Base-by-base conservation (phyloP, 2,888 invertebrate genomes). In the Erebia aethiops region DNA sequence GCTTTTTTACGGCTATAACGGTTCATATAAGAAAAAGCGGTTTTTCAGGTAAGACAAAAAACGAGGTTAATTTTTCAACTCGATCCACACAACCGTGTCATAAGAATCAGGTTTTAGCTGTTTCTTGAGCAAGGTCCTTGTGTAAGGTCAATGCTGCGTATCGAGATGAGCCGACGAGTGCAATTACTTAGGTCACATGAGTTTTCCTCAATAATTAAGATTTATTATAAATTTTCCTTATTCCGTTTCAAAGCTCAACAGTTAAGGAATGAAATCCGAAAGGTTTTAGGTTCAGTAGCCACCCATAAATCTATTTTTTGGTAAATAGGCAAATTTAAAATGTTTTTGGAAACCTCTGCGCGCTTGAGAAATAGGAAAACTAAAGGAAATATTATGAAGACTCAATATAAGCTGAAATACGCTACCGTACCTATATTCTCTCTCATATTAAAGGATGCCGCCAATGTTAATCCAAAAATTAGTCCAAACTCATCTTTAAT, bases 181-280 rank as follows among this genome's bases (percentile, higher is more conserved):
- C 54, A 58, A 57, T 65, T 66, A 18, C 13, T 46, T 13, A 46
- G 46, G n/a, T n/a, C n/a, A 3, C 21, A 21, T 11, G 52, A 51
- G 66, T 70, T 76, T 75, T 69, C 71, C 73, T 74, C 49, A 68
- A 65, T n/a, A 57, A 66, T 69, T 69, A 62, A 35, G 16, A 49
- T 65, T 18, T 64, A 64, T 64, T 69, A 57, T 26, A 60, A 14
- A 26, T 54, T 68, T 71, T 75, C 72, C 66, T 75, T 57, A 67
- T 71, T 67, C 56, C 54, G 10, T 54, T 54, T 54, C 2, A 18
- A 54, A 16, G 16, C 54, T 10, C 54, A 54, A 2, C 1, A 10
- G 9, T 9, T 18, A 3, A 54, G 3, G 9, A 3, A 9, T 54
- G 7, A 5, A n/a, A 51, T 14, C n/a, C n/a, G 10, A 52, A 52